Evolutionary conservation across 92 coral and sea anemone genomes (phyloP).

Genomic region (Umimayanthus kanabou): DNA sequence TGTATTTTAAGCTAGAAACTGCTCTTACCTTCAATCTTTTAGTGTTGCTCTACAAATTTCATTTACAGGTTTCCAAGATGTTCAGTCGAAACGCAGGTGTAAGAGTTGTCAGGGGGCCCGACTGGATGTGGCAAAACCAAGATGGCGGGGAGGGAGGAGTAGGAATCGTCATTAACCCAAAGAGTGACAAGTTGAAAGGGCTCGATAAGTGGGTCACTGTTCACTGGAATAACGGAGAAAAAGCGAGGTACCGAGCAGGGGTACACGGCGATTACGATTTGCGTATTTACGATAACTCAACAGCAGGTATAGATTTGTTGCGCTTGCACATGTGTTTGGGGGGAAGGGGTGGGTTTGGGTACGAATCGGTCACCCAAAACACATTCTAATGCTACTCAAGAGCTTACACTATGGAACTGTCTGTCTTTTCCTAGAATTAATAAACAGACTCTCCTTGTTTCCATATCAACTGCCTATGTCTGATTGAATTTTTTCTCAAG

Average conservation of each 20-base stretch:
- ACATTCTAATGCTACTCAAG: too few relatives aligned
- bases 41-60: neutral
- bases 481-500: too few relatives aligned
- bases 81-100: neutral
- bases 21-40: too few relatives aligned
- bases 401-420: too few relatives aligned
- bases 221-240: neutral
- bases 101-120: constrained; percentile 17
- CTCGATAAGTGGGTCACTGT: constrained; percentile 1
- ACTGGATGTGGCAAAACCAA: constrained; percentile 10
- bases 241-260: constrained; percentile 13
- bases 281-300: constrained; percentile 3
- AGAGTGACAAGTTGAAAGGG: neutral
- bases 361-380: too few relatives aligned
- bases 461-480: too few relatives aligned
- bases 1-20: too few relatives aligned
- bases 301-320: neutral
- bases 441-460: too few relatives aligned
- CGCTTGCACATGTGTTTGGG: neutral
- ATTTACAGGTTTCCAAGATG: neutral
- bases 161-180: neutral
- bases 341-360: too few relatives aligned
- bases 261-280: neutral
- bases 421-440: too few relatives aligned
- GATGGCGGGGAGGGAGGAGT: constrained; percentile 13